A percentile compares a stretch with the other conserved stretches of the same genome.
These are phyloP conservation scores for Drosophila nr. fundita DNA, from an alignment of 2,888 invertebrate genomes.

Conservation along the genomic window DNA sequence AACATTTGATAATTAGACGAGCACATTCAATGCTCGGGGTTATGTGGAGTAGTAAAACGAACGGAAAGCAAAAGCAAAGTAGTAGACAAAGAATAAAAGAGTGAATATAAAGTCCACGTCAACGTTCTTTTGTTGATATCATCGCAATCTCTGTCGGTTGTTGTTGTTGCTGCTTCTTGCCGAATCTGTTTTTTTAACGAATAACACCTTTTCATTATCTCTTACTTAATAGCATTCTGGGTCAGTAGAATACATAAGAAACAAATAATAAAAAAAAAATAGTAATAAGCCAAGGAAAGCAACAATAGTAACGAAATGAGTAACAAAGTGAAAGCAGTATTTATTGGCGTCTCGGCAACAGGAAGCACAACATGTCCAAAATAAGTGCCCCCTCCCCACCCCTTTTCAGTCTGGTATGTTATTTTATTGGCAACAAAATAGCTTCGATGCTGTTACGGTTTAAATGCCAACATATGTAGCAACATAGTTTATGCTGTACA, in stretches of 20 bases:
- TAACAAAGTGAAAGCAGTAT: constrained; percentile 45
- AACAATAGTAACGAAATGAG: not conserved
- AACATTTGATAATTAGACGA: constrained; percentile 1
- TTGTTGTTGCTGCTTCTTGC: constrained; percentile 8
- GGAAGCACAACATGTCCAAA: not conserved
- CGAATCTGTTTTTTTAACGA: constrained; percentile 10
- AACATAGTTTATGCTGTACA: not conserved
- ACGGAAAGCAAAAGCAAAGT: constrained; percentile 1
- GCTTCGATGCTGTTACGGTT: not conserved
- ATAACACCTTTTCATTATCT: constrained; percentile 19
- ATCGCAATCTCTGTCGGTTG: constrained; percentile 21
- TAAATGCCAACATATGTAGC: constrained; percentile 1
- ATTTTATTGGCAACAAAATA: constrained; percentile 9
- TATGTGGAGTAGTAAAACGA: not conserved
- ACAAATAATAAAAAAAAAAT: not conserved
- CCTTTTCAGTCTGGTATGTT: not conserved
- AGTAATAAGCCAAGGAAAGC: not conserved
- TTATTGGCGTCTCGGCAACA: not conserved
- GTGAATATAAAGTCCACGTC: constrained; percentile 1
- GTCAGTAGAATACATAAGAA: constrained; percentile 65
- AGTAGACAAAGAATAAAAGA: not conserved
- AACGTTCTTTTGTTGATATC: constrained; percentile 13
- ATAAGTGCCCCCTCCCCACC: not conserved
- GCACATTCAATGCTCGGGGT: not conserved
- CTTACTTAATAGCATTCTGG: constrained; percentile 59